Percentiles rank a stretch among this genome's conserved stretches.
Conservation (phyloP, 1,140 invertebrate species). For the Eueides isabella region DNA sequence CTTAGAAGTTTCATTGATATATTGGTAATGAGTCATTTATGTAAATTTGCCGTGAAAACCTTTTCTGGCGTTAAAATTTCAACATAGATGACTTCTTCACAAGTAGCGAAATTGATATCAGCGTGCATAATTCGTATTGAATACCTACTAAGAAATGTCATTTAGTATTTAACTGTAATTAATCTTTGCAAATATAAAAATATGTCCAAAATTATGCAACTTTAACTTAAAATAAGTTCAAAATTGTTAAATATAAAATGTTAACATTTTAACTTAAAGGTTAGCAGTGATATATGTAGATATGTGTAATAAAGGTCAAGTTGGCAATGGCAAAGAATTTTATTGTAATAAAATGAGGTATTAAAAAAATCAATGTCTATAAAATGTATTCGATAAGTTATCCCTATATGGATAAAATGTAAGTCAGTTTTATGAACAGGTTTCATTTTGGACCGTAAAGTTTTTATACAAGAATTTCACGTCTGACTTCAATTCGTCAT, state of each 20-base stretch:
- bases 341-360: slow-evolving; percentile 12
- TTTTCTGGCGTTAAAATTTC: no score
- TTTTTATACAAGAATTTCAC: background rate
- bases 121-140: no score
- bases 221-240: slow-evolving; percentile 3
- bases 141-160: background rate
- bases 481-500: background rate
- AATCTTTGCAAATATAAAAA: background rate
- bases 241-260: background rate
- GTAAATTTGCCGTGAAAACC: no score
- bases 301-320: slow-evolving; percentile 11
- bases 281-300: slow-evolving; percentile 8
- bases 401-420: slow-evolving; percentile 8
- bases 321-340: slow-evolving; percentile 13
- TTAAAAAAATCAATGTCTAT: slow-evolving; percentile 12
- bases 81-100: no score
- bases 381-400: slow-evolving; percentile 1
- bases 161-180: background rate
- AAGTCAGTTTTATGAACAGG: slow-evolving; percentile 1
- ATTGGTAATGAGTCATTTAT: no score
- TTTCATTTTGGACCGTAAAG: background rate
- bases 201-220: slow-evolving; percentile 14
- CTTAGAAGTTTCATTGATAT: no score
- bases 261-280: slow-evolving; percentile 17
- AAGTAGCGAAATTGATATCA: no score